phyloP scores from a whole-genome alignment of 2,888 invertebrate genomes.

The Macrophya alboannulata region DNA sequence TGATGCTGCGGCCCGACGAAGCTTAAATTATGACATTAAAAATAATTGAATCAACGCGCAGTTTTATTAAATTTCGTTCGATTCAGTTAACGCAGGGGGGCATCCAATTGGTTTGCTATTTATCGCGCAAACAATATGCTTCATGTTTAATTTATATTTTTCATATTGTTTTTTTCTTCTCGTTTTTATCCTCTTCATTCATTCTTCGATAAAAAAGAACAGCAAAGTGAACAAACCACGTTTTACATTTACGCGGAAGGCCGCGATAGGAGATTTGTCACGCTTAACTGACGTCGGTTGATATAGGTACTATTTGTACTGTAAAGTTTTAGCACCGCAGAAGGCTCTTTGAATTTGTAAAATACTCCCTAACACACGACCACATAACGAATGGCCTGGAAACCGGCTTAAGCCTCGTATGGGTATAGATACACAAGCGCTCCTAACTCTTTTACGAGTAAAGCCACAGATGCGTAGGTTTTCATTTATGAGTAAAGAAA shows the following conservation, averaged over 20 bases:
- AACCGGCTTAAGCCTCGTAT: slow-evolving; percentile 28
- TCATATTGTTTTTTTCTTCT: background rate
- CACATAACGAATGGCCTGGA: slow-evolving; percentile 6
- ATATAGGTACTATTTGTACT: slow-evolving; percentile 20
- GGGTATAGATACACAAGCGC: background rate
- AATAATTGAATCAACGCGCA: slow-evolving; percentile 53
- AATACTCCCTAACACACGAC: slow-evolving; percentile 3
- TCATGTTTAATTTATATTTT: slow-evolving; percentile 23
- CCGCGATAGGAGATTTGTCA: slow-evolving; percentile 25
- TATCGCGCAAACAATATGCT: slow-evolving; percentile 30
- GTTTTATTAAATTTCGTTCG: slow-evolving; percentile 54
- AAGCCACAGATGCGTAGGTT: slow-evolving; percentile 3
- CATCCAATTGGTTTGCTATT: slow-evolving; percentile 30
- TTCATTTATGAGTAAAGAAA: background rate
- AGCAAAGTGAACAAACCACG: background rate
- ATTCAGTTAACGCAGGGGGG: slow-evolving; percentile 30
- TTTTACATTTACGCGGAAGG: slow-evolving; percentile 4
- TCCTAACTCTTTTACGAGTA: slow-evolving; percentile 17
- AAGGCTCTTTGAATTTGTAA: slow-evolving; percentile 21
- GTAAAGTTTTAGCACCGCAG: slow-evolving; percentile 13
- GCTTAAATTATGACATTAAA: slow-evolving; percentile 52
- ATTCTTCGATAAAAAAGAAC: background rate
- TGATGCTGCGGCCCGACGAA: slow-evolving; percentile 45
- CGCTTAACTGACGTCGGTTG: slow-evolving; percentile 19
- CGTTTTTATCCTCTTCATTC: background rate